phyloP scores from a whole-genome alignment of 2,797 vertebrate species.

The Nothura maculosa region DNA sequence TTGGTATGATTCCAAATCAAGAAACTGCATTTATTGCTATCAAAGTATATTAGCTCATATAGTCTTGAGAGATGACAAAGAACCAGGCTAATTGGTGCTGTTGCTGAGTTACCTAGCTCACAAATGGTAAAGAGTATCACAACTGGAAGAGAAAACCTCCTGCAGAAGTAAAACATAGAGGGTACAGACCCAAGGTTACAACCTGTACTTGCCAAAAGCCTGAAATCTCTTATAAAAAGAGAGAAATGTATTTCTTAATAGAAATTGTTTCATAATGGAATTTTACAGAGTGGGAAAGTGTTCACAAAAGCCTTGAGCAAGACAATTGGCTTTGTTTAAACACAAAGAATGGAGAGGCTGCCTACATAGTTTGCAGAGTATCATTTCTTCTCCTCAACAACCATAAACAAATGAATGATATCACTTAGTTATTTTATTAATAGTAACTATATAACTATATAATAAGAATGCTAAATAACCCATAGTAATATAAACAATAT shows the following conservation, averaged over 20 bases:
- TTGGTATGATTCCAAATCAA: not conserved
- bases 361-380: not conserved
- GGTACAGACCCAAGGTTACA: not conserved
- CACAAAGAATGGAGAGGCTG: not conserved
- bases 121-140: not conserved
- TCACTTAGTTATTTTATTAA: not conserved
- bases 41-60: not conserved
- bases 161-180: not conserved
- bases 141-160: not conserved
- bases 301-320: not conserved
- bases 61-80: not conserved
- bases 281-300: not conserved
- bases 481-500: conserved; percentile 6
- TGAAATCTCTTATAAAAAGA: not conserved
- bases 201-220: not conserved
- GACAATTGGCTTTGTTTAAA: conserved; percentile 18
- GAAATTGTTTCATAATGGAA: not conserved
- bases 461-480: conserved; percentile 1
- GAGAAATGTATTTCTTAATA: not conserved
- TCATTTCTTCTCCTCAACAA: not conserved
- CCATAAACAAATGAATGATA: conserved; percentile 7
- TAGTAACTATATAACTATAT: not conserved
- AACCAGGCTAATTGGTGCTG: not conserved
- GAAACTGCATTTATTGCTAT: not conserved
- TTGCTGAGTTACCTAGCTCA: not conserved